Evolutionary conservation across 2,888 invertebrate species (phyloP).

Genomic region (Acrocyrtus sp.): DNA sequence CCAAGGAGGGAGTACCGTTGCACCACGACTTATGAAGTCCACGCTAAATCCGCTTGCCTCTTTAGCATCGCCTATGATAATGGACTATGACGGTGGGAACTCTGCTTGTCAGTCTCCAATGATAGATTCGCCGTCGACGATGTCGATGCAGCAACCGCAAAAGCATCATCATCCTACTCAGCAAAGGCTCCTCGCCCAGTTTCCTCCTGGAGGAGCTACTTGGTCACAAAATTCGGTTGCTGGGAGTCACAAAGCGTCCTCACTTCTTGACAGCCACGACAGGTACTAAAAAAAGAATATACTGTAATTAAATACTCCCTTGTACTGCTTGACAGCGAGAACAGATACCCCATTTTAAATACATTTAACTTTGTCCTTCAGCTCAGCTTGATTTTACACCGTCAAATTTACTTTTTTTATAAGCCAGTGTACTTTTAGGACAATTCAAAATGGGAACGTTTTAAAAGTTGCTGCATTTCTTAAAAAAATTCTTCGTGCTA

Average conservation of each 20-base stretch:
- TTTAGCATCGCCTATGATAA: slow-evolving; percentile 4
- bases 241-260: slow-evolving; percentile 52
- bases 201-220: slow-evolving; percentile 40
- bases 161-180: slow-evolving; percentile 31
- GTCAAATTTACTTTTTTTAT: background rate
- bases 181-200: slow-evolving; percentile 29
- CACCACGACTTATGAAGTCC: slow-evolving; percentile 34
- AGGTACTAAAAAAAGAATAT: slow-evolving; percentile 46
- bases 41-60: slow-evolving; percentile 38
- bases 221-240: slow-evolving; percentile 38
- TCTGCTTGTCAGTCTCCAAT: slow-evolving; percentile 12
- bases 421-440: background rate
- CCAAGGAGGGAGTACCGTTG: background rate
- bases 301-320: no score
- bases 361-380: no score
- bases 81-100: slow-evolving; percentile 23
- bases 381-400: no score
- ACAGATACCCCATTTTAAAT: no score
- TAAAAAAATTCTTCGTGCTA: no score
- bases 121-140: background rate
- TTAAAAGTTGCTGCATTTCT: no score
- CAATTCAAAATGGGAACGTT: no score
- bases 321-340: no score
- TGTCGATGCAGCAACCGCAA: slow-evolving; percentile 20
- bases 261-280: slow-evolving; percentile 61